Evolutionary conservation across 2,888 invertebrate genomes (phyloP).

Genomic region (Polymixis flavicincta): DNA sequence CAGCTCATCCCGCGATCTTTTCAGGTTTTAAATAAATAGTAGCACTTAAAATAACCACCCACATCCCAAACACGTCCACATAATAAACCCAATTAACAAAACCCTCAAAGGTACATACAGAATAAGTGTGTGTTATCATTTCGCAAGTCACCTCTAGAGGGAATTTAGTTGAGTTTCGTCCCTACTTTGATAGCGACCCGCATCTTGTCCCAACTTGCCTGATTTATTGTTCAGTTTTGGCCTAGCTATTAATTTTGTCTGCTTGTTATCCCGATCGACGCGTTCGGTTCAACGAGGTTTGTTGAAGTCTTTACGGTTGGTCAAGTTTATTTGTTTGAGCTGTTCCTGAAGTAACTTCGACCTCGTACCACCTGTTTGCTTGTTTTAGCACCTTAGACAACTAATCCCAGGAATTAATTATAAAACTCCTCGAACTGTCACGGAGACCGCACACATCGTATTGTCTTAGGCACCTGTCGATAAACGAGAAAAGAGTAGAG

Average conservation of each 20-base stretch:
- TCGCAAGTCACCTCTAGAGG: constrained; percentile 61
- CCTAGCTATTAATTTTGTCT: constrained; percentile 63
- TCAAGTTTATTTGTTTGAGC: constrained; percentile 13
- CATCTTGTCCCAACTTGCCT: constrained; percentile 60
- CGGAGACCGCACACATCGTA: not conserved
- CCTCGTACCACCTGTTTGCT: not conserved
- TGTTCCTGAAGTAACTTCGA: not conserved
- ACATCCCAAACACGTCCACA: not conserved
- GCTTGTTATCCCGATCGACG: constrained; percentile 59
- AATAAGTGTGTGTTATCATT: constrained; percentile 60
- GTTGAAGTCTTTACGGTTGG: constrained; percentile 8
- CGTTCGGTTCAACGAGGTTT: constrained; percentile 26
- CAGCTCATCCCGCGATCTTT: not conserved
- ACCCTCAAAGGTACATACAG: constrained; percentile 31
- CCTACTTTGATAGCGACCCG: constrained; percentile 61
- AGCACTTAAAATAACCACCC: not conserved
- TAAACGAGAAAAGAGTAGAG: not conserved
- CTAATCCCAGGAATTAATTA: not conserved
- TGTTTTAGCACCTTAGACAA: not conserved
- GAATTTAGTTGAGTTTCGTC: constrained; percentile 52
- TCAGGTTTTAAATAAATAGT: not conserved
- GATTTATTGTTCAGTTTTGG: constrained; percentile 62
- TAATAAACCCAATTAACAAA: constrained; percentile 27
- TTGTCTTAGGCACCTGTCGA: not conserved
- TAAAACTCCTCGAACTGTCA: not conserved